Percentiles rank a stretch among this genome's conserved stretches.
Conservation (phyloP, 2,888 invertebrate species). For the Pollenia amentaria region DNA sequence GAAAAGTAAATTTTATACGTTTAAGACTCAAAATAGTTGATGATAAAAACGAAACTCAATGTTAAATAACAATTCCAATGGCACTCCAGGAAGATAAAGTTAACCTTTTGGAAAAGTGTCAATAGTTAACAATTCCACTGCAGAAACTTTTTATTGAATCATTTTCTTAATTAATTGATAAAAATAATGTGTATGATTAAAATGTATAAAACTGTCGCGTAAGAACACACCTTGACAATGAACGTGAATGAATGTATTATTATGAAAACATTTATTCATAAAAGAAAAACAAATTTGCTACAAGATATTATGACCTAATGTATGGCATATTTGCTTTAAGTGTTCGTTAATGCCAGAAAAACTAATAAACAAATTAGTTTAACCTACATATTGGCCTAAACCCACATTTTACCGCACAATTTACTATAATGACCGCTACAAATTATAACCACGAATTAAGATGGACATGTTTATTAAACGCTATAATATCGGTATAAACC, state of each 20-base stretch:
- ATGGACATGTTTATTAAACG: constrained; percentile 74
- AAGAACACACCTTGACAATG: constrained; percentile 29
- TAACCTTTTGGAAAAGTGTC: background rate
- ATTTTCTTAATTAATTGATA: background rate
- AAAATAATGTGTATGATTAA: background rate
- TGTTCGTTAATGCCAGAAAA: constrained; percentile 46
- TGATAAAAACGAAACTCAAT: background rate
- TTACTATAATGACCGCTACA: constrained; percentile 71
- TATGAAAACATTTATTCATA: background rate
- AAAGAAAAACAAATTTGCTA: background rate
- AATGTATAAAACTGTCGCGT: background rate
- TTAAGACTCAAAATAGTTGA: background rate
- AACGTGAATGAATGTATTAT: background rate
- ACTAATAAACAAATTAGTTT: constrained; percentile 71
- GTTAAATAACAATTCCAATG: background rate
- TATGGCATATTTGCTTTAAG: constrained; percentile 48
- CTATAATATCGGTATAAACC: constrained; percentile 50
- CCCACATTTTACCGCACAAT: constrained; percentile 66
- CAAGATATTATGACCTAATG: constrained; percentile 33
- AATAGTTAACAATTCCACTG: too few relatives aligned
- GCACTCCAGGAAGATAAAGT: background rate
- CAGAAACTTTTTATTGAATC: background rate
- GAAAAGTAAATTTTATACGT: background rate
- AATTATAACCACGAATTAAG: constrained; percentile 74
- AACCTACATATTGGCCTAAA: constrained; percentile 63